Evolutionary conservation across 2,797 vertebrate genomes (phyloP).

Genomic region (Odontamblyopus lacepedii): DNA sequence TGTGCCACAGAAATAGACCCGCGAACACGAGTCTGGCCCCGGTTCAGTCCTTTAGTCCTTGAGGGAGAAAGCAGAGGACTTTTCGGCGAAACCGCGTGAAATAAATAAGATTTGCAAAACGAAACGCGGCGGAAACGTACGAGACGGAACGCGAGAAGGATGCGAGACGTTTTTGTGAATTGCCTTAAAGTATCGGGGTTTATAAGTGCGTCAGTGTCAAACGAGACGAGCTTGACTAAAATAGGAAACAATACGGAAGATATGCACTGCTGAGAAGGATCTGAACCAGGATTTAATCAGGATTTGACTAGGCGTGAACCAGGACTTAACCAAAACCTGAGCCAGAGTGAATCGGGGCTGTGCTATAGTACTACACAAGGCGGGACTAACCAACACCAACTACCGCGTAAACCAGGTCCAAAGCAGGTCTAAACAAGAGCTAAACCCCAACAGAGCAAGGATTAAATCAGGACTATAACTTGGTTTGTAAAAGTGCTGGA

Average conservation of each 20-base stretch:
- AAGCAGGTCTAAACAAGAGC: not conserved
- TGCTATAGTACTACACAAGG: not conserved
- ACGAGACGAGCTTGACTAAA: too few species aligned
- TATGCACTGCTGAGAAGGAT: not conserved
- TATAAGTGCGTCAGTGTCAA: not conserved
- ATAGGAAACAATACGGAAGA: not conserved
- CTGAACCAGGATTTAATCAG: not conserved
- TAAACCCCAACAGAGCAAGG: not conserved
- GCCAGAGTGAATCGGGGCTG: not conserved
- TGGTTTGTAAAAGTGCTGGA: not conserved
- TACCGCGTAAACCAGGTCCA: not conserved
- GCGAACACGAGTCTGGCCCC: slow-evolving; percentile 41
- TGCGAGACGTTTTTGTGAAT: too few species aligned
- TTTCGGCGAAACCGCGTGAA: slow-evolving; percentile 9
- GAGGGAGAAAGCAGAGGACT: slow-evolving; percentile 40
- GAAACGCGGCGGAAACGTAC: not conserved
- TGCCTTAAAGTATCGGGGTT: not conserved
- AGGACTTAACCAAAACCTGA: not conserved
- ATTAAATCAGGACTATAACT: not conserved
- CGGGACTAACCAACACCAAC: not conserved
- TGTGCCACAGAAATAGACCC: slow-evolving; percentile 69
- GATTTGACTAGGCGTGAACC: not conserved
- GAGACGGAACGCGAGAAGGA: not conserved
- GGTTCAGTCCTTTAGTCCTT: slow-evolving; percentile 55
- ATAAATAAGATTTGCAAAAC: not conserved